Percentiles rank a stretch among this genome's conserved stretches.
Evolutionary conservation across 2,888 invertebrate genomes (phyloP).

Genomic region (Dasysyrphus tricinctus): DNA sequence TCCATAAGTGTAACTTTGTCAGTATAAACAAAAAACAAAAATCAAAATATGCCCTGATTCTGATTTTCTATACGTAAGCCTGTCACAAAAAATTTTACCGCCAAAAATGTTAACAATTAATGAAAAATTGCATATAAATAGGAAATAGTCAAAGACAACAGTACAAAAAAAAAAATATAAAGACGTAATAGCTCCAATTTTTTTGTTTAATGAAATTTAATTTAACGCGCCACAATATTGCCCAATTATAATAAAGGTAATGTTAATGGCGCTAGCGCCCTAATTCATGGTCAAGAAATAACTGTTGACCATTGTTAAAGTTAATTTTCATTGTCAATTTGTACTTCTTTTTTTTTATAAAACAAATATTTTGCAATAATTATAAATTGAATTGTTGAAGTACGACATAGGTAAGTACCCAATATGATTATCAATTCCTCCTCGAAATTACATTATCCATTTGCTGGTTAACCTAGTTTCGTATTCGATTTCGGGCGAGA

Average conservation of each 20-base stretch:
- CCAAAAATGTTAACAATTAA: conserved; percentile 57
- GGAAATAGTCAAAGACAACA: conserved; percentile 33
- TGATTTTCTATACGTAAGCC: neutral
- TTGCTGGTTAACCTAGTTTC: conserved; percentile 54
- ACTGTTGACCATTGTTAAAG: conserved; percentile 28
- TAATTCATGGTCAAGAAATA: conserved; percentile 67
- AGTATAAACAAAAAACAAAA: neutral
- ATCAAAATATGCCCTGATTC: neutral
- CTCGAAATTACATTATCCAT: conserved; percentile 8
- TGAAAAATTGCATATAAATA: conserved; percentile 29
- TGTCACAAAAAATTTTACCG: conserved; percentile 20
- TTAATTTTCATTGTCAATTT: conserved; percentile 68
- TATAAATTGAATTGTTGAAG: neutral
- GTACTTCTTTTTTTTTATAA: neutral
- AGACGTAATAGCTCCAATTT: conserved; percentile 20
- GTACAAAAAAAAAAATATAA: conserved; percentile 10
- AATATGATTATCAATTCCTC: conserved; percentile 4
- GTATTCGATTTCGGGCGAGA: neutral
- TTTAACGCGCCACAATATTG: conserved; percentile 70
- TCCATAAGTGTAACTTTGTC: neutral
- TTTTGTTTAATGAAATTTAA: conserved; percentile 2
- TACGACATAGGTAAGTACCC: neutral
- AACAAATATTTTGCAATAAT: conserved; percentile 53
- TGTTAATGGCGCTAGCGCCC: conserved; percentile 48
- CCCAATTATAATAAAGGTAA: conserved; percentile 25